Conservation (phyloP, 1,140 invertebrate species). For the Polyergus mexicanus region DNA sequence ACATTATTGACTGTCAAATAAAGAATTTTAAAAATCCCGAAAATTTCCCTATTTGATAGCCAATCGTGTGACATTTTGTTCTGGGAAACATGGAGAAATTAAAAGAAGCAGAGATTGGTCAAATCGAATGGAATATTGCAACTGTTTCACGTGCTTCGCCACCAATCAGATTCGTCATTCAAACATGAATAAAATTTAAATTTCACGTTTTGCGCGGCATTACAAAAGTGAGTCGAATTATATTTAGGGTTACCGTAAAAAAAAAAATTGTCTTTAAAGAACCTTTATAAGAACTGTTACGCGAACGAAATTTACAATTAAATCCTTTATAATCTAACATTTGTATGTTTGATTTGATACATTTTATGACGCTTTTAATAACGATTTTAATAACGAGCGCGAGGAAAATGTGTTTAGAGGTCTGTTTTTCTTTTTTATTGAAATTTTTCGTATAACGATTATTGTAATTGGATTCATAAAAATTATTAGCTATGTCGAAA, state of each 20-base stretch:
- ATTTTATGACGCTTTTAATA: not conserved
- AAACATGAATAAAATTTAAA: too few relatives aligned
- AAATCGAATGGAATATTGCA: too few relatives aligned
- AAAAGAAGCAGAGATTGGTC: too few relatives aligned
- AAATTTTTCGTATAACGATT: not conserved
- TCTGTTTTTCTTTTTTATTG: not conserved
- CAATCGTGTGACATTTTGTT: too few relatives aligned
- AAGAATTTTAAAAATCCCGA: too few relatives aligned
- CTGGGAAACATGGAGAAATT: too few relatives aligned
- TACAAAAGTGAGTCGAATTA: not conserved
- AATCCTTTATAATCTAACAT: not conserved
- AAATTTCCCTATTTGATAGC: too few relatives aligned
- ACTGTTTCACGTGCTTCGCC: too few relatives aligned
- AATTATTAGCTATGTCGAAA: conserved; percentile 28
- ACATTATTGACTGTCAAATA: too few relatives aligned
- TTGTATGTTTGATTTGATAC: not conserved
- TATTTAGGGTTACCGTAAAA: too few relatives aligned
- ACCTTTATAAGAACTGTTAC: not conserved
- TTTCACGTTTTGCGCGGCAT: not conserved
- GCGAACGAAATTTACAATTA: not conserved
- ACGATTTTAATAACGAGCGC: not conserved
- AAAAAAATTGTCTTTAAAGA: not conserved
- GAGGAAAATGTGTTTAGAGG: not conserved
- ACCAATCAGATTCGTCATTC: too few relatives aligned
- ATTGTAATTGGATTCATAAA: not conserved